Conservation (phyloP, 2,888 invertebrate genomes). For the Achlya flavicornis region DNA sequence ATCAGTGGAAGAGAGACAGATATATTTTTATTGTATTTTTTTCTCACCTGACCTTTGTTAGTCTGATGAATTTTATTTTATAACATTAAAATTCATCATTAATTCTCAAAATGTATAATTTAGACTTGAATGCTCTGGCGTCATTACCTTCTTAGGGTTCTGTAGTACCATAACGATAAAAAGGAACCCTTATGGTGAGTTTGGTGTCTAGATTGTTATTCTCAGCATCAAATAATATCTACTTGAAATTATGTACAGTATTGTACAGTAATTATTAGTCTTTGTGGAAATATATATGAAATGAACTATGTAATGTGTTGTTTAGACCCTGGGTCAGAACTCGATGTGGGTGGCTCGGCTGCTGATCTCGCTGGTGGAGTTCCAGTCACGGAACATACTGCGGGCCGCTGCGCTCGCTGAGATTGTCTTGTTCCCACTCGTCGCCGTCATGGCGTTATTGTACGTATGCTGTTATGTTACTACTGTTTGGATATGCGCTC, state of each 20-base stretch:
- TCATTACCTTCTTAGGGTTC: too few relatives aligned
- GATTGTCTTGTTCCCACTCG: slow-evolving; percentile 94
- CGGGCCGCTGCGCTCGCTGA: slow-evolving; percentile 96
- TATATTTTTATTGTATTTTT: neutral
- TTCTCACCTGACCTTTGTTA: neutral
- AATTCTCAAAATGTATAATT: too few relatives aligned
- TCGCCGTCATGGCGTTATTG: slow-evolving; percentile 92
- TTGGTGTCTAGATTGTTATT: too few relatives aligned
- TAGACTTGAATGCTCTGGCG: too few relatives aligned
- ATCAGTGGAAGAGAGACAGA: neutral
- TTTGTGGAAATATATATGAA: too few relatives aligned
- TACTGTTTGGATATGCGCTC: neutral
- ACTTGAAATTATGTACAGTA: too few relatives aligned
- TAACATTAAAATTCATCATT: too few relatives aligned
- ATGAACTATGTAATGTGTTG: neutral
- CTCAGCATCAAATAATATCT: too few relatives aligned
- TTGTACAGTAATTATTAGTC: too few relatives aligned
- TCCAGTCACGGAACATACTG: slow-evolving; percentile 94
- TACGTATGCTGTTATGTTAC: slow-evolving; percentile 80
- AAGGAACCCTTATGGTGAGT: too few relatives aligned
- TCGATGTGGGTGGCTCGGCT: slow-evolving; percentile 95
- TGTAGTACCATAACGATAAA: too few relatives aligned
- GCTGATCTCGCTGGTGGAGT: slow-evolving; percentile 93
- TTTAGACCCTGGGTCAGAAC: slow-evolving; percentile 94
- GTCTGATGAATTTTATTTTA: too few relatives aligned